A percentile compares a stretch with the other conserved stretches of the same genome.
These are phyloP conservation scores for Laothoe populi DNA, from an alignment of 2,888 invertebrate species.

Conservation along the genomic window DNA sequence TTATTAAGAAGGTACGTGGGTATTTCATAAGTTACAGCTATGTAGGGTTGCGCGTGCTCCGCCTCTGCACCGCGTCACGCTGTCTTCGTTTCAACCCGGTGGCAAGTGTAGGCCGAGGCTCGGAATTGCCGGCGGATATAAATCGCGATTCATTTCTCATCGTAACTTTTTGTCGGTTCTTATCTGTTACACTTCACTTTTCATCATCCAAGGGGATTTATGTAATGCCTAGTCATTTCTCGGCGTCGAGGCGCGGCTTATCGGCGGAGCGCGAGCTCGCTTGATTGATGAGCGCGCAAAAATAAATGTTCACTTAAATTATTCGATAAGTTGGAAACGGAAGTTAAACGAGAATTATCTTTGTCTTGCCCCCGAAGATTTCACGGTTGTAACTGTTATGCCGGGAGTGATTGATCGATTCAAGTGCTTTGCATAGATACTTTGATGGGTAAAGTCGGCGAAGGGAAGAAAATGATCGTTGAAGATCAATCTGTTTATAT, in stretches of 20 bases:
- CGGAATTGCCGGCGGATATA: constrained; percentile 76
- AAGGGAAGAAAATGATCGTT: constrained; percentile 26
- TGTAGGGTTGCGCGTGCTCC: neutral
- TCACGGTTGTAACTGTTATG: constrained; percentile 81
- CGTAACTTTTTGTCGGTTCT: constrained; percentile 86
- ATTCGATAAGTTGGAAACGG: constrained; percentile 86
- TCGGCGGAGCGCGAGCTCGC: constrained; percentile 80
- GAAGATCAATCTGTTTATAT: constrained; percentile 10
- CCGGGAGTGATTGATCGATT: constrained; percentile 79
- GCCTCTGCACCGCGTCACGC: neutral
- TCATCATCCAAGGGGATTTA: constrained; percentile 86
- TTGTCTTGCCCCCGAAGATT: constrained; percentile 83
- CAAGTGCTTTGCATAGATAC: constrained; percentile 40
- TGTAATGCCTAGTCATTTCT: constrained; percentile 86
- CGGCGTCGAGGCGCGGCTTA: constrained; percentile 84
- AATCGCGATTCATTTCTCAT: constrained; percentile 86
- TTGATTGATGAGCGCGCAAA: constrained; percentile 86
- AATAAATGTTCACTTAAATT: constrained; percentile 86
- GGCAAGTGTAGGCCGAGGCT: constrained; percentile 43
- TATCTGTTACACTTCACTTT: constrained; percentile 86
- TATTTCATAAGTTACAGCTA: neutral
- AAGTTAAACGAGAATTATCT: constrained; percentile 86
- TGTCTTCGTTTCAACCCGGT: constrained; percentile 28
- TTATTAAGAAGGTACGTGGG: too few species aligned
- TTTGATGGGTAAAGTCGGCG: constrained; percentile 21